phyloP scores from a whole-genome alignment of 2,113 vertebrate genomes.

The Equus quagga region DNA sequence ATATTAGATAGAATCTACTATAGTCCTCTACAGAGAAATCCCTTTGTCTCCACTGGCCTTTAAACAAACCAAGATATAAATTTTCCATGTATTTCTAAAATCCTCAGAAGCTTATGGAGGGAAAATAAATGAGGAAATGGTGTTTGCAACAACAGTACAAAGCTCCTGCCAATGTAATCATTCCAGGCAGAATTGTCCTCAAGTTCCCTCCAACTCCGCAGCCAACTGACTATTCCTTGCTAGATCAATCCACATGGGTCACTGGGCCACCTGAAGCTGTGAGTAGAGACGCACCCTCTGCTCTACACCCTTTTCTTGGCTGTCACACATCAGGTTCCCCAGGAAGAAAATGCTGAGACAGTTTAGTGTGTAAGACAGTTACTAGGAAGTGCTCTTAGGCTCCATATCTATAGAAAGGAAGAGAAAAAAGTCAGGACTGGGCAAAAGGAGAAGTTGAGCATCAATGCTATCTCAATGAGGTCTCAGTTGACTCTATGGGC shows the following conservation, averaged over 20 bases:
- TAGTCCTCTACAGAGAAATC: background rate
- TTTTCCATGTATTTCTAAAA: background rate
- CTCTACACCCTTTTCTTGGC: background rate
- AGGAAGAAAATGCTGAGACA: background rate
- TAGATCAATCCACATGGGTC: background rate
- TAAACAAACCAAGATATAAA: background rate
- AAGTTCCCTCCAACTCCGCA: background rate
- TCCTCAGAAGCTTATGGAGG: background rate
- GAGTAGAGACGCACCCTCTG: background rate
- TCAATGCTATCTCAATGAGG: background rate
- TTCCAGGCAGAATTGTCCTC: background rate
- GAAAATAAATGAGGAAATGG: background rate
- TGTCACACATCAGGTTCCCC: background rate
- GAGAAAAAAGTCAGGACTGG: background rate
- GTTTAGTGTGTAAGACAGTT: background rate
- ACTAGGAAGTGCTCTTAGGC: background rate
- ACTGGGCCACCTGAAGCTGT: background rate
- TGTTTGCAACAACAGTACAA: background rate
- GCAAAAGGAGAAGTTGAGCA: background rate
- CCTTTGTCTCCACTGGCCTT: background rate
- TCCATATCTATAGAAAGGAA: background rate
- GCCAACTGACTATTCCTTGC: background rate
- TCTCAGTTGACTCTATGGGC: background rate
- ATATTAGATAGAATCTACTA: background rate
- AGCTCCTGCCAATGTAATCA: background rate